Percentiles rank a stretch among this genome's conserved stretches.
These are phyloP conservation scores for Pelecanus crispus DNA, from an alignment of 2,113 vertebrate genomes.

Conservation along the genomic window DNA sequence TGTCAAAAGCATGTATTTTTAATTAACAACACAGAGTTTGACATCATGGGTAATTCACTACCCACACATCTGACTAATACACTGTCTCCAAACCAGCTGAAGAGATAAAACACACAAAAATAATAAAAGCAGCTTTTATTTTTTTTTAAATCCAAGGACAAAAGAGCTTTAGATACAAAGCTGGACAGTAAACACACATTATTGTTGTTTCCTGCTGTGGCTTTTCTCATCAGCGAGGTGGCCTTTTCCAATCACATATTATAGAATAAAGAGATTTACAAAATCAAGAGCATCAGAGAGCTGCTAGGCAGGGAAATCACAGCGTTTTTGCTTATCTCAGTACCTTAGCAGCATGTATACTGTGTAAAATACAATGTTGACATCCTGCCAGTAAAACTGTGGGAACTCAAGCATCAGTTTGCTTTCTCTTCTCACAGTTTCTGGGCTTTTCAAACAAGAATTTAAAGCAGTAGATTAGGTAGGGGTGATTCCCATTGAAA, in stretches of 20 bases:
- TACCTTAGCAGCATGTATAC: neutral
- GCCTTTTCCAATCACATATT: neutral
- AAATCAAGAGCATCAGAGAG: neutral
- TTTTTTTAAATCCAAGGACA: neutral
- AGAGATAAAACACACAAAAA: neutral
- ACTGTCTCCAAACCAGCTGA: constrained; percentile 6
- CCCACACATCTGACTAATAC: constrained; percentile 24
- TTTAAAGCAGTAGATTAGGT: neutral
- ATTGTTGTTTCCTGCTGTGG: neutral
- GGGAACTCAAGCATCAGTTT: neutral
- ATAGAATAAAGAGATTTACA: neutral
- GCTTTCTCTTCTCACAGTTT: neutral
- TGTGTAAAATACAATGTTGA: fast-evolving
- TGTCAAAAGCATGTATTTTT: neutral
- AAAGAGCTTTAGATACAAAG: neutral
- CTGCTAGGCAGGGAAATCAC: neutral
- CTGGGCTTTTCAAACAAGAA: neutral
- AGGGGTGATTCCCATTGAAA: neutral
- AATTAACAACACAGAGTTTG: neutral
- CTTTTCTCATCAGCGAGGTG: neutral
- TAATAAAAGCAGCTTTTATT: neutral
- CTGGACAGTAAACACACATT: neutral
- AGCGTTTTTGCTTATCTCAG: neutral
- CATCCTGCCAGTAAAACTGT: neutral
- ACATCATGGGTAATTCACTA: neutral